Base-by-base conservation (phyloP, 2,113 vertebrate genomes). In the Sorex fumeus region DNA sequence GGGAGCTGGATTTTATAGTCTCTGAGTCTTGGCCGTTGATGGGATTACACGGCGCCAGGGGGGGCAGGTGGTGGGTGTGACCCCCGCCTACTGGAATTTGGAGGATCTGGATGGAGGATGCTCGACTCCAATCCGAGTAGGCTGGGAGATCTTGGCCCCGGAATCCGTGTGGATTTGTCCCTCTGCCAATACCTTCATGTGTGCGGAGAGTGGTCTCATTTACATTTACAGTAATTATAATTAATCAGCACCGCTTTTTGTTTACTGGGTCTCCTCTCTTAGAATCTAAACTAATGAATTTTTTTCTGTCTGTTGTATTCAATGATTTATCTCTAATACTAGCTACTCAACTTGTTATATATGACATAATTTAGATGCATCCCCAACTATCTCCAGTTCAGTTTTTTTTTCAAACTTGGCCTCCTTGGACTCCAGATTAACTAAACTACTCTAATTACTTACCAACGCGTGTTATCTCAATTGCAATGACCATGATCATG, bases 361-460 rank as follows among this genome's bases (percentile, higher is more conserved):
- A 47, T 90, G 23, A 16, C 36, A 25, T 78, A 62, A 34, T 72
- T 87, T 92, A 79, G 69, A 57, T 64, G 82, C 36, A 70, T 13
- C 10, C 4, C n/a, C 28, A 16, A 87, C 78, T 83, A 90, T n/a
- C 16, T 23, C 57, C 18, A 34, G 6, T 40, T 82, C 9, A 64
- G 77, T 53, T 82, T 83, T 53, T 82, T 83, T 40, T 40, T 40
- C 3, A 40, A 40, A 40, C 40, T 40, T 40, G 40, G 40, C 66
- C 30, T 43, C 43, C 30, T 86, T n/a, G 4, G 40, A 23, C 23
- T 6, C 23, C 25, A 60, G 21, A 53, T 64, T 30, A 84, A 84
- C n/a, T 34, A 69, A 94, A 53, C 0, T 8, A 60, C 28, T 90
- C 16, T 64, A 27, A 15, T 72, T 88, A n/a, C 70, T 3, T 45